A percentile compares a stretch with the other conserved stretches of the same genome.
These are phyloP conservation scores for Hozukius guyotensis DNA, from an alignment of 2,797 vertebrate genomes.

Conservation along the genomic window DNA sequence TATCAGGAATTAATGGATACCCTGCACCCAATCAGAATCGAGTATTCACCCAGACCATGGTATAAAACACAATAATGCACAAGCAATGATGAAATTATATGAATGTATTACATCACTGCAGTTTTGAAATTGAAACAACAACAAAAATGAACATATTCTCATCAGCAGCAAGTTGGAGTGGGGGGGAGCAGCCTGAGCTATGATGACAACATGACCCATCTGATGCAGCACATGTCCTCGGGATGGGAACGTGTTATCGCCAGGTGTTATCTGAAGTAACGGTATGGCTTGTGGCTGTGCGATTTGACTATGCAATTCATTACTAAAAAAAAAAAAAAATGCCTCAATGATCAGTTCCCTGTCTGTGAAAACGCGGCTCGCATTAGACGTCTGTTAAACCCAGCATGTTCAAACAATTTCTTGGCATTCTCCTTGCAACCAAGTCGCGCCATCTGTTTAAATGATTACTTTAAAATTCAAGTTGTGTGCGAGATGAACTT, in stretches of 20 bases:
- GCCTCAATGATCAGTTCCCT: neutral
- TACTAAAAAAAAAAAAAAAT: neutral
- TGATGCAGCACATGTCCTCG: constrained; percentile 13
- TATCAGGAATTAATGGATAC: too few relatives aligned
- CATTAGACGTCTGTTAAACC: constrained; percentile 19
- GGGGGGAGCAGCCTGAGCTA: neutral
- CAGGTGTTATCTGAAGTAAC: constrained; percentile 5
- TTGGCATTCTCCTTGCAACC: constrained; percentile 33
- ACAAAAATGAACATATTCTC: neutral
- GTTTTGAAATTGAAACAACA: neutral
- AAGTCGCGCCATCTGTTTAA: constrained; percentile 48
- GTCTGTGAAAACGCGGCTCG: constrained; percentile 3
- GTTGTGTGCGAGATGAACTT: constrained; percentile 25
- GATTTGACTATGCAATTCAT: constrained; percentile 9
- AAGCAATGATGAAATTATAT: neutral
- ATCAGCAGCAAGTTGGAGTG: neutral
- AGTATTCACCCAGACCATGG: too few relatives aligned
- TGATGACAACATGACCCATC: constrained; percentile 2
- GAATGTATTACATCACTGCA: neutral
- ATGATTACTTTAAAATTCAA: constrained; percentile 40
- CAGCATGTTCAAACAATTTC: constrained; percentile 28
- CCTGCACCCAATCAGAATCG: too few relatives aligned
- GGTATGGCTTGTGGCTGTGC: neutral
- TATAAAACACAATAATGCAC: neutral
- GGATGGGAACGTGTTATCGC: constrained; percentile 9